Base-by-base conservation (phyloP, 1,140 invertebrate species). In the Chymomyza costata region DNA sequence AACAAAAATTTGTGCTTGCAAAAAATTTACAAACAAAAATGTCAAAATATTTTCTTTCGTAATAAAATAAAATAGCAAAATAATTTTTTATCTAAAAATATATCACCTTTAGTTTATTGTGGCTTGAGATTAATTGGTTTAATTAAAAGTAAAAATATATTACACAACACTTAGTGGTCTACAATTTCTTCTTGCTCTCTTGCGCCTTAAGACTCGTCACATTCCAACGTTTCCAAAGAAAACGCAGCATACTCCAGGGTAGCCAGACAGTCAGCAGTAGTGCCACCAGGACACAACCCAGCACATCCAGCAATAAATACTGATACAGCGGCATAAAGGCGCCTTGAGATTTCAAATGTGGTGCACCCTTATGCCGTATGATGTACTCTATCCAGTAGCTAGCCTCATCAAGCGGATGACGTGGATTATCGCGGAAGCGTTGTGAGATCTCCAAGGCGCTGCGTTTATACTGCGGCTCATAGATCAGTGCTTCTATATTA, bases 311-410 rank as follows among this genome's bases (percentile, higher is more conserved):
- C 7, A 88, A 57, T 14, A 86, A 74, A 69, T 88, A 88, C 56
- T 88, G 85, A 58, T 87, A 86, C 53, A 87, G 86, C 5, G 82
- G 68, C 19, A 89, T 53, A 19, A 86, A 80, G 10, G 82, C 54
- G 0, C 85, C 87, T 14, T 83, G 53, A 0, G 87, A 86, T 34
- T 86, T 85, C 16, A 90, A 59, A 65, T 87, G 83, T 5, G 16
- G 40, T 0, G 86, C 86, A 0, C 86, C 87, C 0, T 87, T 86
- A 64, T 91, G 86, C 37, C 87, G 83, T 2, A 88, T 78, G 0
- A 90, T 82, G 53, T 90, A 90, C 62, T 91, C 90, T 3, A 88
- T 85, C 89, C 90, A 91, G 56, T 84, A 90, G 37, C 86, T 68
- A 1, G 90, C 89, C 1, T 85, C 87, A 7, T 91, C 86, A 18